These are phyloP conservation scores for Bergia sp. DNA, from an alignment of 92 coral and sea anemone species.

Conservation along the genomic window DNA sequence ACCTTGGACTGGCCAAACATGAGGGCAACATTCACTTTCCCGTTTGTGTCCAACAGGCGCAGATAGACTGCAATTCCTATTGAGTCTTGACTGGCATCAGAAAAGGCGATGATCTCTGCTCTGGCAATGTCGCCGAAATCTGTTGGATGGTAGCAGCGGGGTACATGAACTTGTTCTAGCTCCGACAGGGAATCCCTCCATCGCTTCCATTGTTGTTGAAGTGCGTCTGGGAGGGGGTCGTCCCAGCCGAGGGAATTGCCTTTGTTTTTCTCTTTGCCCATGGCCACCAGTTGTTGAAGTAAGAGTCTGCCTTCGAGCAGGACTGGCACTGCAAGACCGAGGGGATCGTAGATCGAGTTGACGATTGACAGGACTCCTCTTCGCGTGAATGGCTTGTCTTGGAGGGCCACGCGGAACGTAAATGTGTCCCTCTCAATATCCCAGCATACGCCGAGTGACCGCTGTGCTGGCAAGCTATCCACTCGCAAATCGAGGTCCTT, in stretches of 20 bases:
- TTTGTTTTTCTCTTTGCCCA: slow-evolving; percentile 6
- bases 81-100: slow-evolving; percentile 37
- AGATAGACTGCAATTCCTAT: slow-evolving; percentile 24
- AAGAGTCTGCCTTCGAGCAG: slow-evolving; percentile 10
- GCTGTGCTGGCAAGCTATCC: slow-evolving; percentile 25
- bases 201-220: background rate
- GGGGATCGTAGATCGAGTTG: slow-evolving; percentile 36
- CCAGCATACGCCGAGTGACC: slow-evolving; percentile 28
- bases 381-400: slow-evolving; percentile 34
- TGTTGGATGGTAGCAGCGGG: slow-evolving; percentile 16
- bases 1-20: slow-evolving; percentile 34
- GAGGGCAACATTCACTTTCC: slow-evolving; percentile 11
- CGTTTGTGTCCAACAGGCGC: background rate
- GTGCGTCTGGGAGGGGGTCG: slow-evolving; percentile 19
- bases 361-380: slow-evolving; percentile 41
- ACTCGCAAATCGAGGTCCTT: background rate
- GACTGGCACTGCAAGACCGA: slow-evolving; percentile 33
- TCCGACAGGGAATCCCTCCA: slow-evolving; percentile 9
- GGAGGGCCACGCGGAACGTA: slow-evolving; percentile 1
- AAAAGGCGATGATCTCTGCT: slow-evolving; percentile 34
- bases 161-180: slow-evolving; percentile 24
- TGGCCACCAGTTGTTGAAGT: slow-evolving; percentile 19
- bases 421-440: slow-evolving; percentile 26
- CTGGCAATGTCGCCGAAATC: background rate
- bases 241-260: slow-evolving; percentile 35